Evolutionary conservation across 1,140 invertebrate species (phyloP).

Genomic region (Zaprionus camerounensis): DNA sequence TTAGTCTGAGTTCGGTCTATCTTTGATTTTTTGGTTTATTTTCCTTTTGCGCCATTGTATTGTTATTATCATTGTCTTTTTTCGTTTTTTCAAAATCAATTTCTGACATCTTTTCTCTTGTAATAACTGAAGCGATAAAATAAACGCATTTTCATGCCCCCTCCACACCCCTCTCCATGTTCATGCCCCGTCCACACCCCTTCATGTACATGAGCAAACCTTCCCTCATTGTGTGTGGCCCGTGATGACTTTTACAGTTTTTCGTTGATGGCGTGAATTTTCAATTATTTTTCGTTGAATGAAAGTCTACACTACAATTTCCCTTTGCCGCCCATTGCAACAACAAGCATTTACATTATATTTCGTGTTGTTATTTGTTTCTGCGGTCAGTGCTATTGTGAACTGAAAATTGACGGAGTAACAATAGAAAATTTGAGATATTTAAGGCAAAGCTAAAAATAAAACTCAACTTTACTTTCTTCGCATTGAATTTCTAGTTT

Average conservation of each 20-base stretch:
- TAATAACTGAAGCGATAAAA: slow-evolving; percentile 44
- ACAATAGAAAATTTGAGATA: not conserved
- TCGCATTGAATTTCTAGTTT: not conserved
- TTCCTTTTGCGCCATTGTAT: slow-evolving; percentile 45
- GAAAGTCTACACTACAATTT: slow-evolving; percentile 6
- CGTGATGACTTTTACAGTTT: slow-evolving; percentile 45
- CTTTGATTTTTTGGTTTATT: slow-evolving; percentile 42
- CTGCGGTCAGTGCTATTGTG: slow-evolving; percentile 43
- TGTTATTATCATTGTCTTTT: slow-evolving; percentile 36
- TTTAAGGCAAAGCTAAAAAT: not conserved
- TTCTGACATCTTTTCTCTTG: slow-evolving; percentile 68
- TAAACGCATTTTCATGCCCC: slow-evolving; percentile 47
- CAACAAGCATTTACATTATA: slow-evolving; percentile 42
- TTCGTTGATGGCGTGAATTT: slow-evolving; percentile 34
- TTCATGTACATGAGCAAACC: no score
- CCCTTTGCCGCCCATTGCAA: slow-evolving; percentile 5
- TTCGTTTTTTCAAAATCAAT: slow-evolving; percentile 63
- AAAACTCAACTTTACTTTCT: not conserved
- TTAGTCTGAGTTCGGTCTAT: not conserved
- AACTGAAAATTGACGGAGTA: not conserved
- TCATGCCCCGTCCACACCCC: no score
- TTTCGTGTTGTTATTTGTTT: slow-evolving; percentile 58
- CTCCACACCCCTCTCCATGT: not conserved
- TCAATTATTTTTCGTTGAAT: slow-evolving; percentile 53
- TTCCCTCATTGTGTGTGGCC: slow-evolving; percentile 45